phyloP scores from a whole-genome alignment of 2,888 invertebrate genomes.

The Prosapia bicincta region DNA sequence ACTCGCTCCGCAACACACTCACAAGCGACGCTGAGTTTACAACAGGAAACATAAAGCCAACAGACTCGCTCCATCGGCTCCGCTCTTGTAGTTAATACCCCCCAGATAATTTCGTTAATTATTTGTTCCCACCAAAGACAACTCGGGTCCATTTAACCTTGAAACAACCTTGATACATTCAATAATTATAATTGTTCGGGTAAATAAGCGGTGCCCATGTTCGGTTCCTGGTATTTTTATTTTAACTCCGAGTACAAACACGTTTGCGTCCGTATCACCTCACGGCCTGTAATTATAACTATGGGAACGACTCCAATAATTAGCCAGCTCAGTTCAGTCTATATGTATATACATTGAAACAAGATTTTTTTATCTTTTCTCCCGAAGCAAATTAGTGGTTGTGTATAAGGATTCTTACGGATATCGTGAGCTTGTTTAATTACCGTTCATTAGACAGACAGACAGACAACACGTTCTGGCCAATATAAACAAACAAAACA shows the following conservation, averaged over 20 bases:
- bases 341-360: neutral
- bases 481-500: neutral
- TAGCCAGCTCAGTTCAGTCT: neutral
- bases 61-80: no score
- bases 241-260: slow-evolving; percentile 17
- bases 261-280: slow-evolving; percentile 21
- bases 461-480: neutral
- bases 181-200: slow-evolving; percentile 22
- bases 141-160: slow-evolving; percentile 15
- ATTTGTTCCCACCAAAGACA: slow-evolving; percentile 19
- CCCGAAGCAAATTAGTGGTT: neutral
- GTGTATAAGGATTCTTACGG: neutral
- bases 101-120: slow-evolving; percentile 25
- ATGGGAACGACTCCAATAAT: neutral
- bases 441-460: neutral
- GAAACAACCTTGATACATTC: slow-evolving; percentile 19
- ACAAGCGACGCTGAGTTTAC: no score
- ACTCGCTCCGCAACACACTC: no score
- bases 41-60: no score
- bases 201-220: neutral
- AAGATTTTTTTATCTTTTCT: neutral
- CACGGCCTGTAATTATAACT: slow-evolving; percentile 6
- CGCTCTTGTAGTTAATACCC: no score
- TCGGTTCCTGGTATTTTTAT: neutral
- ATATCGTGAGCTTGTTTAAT: neutral